Evolutionary conservation across 2,888 invertebrate species (phyloP).

Genomic region (Cosmia trapezina): DNA sequence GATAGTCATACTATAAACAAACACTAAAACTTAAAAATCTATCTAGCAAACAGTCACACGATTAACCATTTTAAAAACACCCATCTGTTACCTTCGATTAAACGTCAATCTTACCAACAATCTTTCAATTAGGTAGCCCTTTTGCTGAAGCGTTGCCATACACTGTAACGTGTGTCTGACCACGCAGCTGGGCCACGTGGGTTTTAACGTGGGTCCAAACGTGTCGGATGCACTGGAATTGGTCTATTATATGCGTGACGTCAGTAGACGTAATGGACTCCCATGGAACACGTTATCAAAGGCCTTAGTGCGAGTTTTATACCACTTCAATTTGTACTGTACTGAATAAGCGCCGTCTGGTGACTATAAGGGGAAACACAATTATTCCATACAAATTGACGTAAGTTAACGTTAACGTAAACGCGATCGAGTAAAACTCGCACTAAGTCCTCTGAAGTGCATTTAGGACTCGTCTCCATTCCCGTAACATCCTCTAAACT

Average conservation of each 20-base stretch:
- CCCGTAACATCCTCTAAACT: background rate
- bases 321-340: too few relatives aligned
- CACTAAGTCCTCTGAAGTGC: constrained; percentile 10
- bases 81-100: background rate
- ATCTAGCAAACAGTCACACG: background rate
- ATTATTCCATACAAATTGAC: too few relatives aligned
- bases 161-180: constrained; percentile 39
- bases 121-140: constrained; percentile 39
- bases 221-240: constrained; percentile 55
- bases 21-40: background rate
- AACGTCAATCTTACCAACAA: constrained; percentile 15
- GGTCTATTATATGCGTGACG: constrained; percentile 41
- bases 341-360: too few relatives aligned
- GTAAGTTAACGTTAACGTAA: too few relatives aligned
- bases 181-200: constrained; percentile 40
- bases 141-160: constrained; percentile 1
- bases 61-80: background rate
- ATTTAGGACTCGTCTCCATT: background rate
- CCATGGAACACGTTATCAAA: constrained; percentile 27
- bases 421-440: too few relatives aligned
- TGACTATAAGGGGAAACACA: too few relatives aligned
- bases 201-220: constrained; percentile 29
- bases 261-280: constrained; percentile 30
- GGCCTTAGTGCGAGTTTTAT: too few relatives aligned
- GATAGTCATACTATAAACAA: background rate